Evolutionary conservation across 2,888 invertebrate genomes (phyloP), one percentile per base, ranked within the genome.

Genomic region (Theodoxus fluviatilis): DNA sequence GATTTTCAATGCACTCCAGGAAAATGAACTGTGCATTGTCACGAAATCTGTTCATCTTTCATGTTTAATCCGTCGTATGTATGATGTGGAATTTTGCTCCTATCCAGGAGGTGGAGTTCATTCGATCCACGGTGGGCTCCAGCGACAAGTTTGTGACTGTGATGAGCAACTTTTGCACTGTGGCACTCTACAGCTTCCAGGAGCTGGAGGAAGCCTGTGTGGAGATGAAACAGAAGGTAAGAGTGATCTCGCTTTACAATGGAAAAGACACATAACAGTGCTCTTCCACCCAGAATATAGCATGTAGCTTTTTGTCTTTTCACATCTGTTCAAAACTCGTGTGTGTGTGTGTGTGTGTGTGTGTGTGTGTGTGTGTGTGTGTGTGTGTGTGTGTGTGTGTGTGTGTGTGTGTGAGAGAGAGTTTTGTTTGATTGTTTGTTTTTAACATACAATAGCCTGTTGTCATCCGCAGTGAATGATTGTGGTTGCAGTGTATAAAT

Each of bases 141-240:
- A 91, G 91, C 12, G 96, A 96, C 87, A 92, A 94, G 85, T 97
- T 96, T 89, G 90, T 96, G 74, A 93, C 94, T 0, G 95, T 96
- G 37, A 96, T 97, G 95, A 90, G 94, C 75, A 96, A 97, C 86
- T 97, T 98, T 89, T 93, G 95, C 84, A 94, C 95, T 0, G 93
- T 94, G 75, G 96, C 96, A 0, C 93, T 94, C 0, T 95, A 95
- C 85, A 91, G 94, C 80, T 92, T 96, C 81, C 94, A 95, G 0
- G 96, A 96, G 87, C 91, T 97, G 6, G 96, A 96, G 85, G 96
- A 96, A 82, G 91, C 94, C 72, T 95, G 94, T 89, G 93, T 94
- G 88, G 96, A 97, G 85, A 96, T 96, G 96, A 96, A 96, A 89
- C 93, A 93, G 55, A 90, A 90, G 88, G 91, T 91, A 71, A 43